A percentile compares a stretch with the other conserved stretches of the same genome.
phyloP scores from a whole-genome alignment of 2,888 invertebrate species.

The Tupiocoris notatus region DNA sequence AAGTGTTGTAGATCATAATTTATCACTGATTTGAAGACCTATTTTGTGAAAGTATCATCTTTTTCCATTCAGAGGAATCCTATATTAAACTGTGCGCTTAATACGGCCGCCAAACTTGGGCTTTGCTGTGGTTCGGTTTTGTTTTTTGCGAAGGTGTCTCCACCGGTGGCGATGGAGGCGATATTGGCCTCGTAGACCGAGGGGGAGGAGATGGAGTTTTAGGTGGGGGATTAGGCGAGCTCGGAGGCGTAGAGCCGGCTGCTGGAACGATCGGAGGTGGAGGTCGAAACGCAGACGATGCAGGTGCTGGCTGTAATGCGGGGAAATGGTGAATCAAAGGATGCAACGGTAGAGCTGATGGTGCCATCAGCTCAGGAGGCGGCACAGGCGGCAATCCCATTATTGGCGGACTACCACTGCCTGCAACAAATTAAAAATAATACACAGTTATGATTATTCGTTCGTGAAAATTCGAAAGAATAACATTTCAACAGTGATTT shows the following conservation, averaged over 20 bases:
- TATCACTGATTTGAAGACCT: too few relatives aligned
- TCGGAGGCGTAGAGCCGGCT: slow-evolving; percentile 15
- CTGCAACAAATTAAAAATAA: slow-evolving; percentile 18
- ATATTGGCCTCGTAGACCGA: slow-evolving; percentile 1
- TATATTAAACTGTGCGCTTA: too few relatives aligned
- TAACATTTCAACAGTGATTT: not conserved
- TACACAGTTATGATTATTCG: too few relatives aligned
- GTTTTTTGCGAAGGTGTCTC: slow-evolving; percentile 12
- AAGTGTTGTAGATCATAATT: too few relatives aligned
- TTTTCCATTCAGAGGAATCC: too few relatives aligned
- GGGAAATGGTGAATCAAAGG: slow-evolving; percentile 35
- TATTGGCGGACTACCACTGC: slow-evolving; percentile 7
- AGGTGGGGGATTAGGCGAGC: not conserved
- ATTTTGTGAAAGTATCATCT: too few relatives aligned
- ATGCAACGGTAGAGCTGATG: slow-evolving; percentile 23
- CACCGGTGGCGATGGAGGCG: slow-evolving; percentile 7
- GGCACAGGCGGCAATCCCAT: not conserved
- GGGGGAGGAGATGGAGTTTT: slow-evolving; percentile 22
- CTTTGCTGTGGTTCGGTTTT: slow-evolving; percentile 36
- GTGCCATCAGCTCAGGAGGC: slow-evolving; percentile 11
- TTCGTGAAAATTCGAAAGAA: too few relatives aligned
- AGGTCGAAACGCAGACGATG: slow-evolving; percentile 25
- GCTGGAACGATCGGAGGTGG: not conserved
- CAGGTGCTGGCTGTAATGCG: not conserved
- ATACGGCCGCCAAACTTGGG: slow-evolving; percentile 39